Base-by-base conservation (phyloP, 2,888 invertebrate genomes). In the Orthosia cruda region DNA sequence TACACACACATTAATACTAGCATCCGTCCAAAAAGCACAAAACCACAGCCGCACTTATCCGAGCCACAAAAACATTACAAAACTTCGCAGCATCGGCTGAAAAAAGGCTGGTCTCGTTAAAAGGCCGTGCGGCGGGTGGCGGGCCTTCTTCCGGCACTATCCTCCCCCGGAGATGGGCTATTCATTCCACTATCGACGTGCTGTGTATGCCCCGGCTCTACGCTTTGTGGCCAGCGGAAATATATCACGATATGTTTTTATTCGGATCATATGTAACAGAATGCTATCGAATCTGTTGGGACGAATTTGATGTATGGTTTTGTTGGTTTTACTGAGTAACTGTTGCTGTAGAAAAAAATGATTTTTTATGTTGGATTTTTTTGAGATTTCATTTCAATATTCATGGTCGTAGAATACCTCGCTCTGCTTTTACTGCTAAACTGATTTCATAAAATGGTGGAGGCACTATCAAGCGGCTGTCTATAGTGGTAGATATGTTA, bases 101-200 rank as follows among this genome's bases (percentile, higher is more conserved):
- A 90, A 92, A 89, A 89, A 92, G 91, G 89, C 90, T 85, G 87
- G 90, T 88, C 89, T 87, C 88, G 88, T 89, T 93, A 94, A 93
- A 94, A 93, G 93, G 91, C 91, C 88, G 89, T 87, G 87, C 87
- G 83, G 85, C 82, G 79, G 77, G 86, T 87, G 86, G 84, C 89
- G 87, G 85, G 84, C 79, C 86, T 70, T 80, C 91, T 93, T 94
- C 94, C 94, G 94, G 94, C 92, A 92, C 92, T 93, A 86, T 86
- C 89, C 88, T 82, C 86, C 81, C 84, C 92, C 93, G 94, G 94
- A 94, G 94, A 94, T 94, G 93, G 93, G 88, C 93, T 89, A 94
- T 94, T 94, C 94, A 93, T 94, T 91, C 87, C 86, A 74, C 91
- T 89, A 94, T 94, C 92, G 94, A 92, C 90, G 87, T 80, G 77